Percentiles rank a stretch among this genome's conserved stretches.
Evolutionary conservation across 2,797 vertebrate genomes (phyloP).

Genomic region (Ctenochaetus hawaiiensis): DNA sequence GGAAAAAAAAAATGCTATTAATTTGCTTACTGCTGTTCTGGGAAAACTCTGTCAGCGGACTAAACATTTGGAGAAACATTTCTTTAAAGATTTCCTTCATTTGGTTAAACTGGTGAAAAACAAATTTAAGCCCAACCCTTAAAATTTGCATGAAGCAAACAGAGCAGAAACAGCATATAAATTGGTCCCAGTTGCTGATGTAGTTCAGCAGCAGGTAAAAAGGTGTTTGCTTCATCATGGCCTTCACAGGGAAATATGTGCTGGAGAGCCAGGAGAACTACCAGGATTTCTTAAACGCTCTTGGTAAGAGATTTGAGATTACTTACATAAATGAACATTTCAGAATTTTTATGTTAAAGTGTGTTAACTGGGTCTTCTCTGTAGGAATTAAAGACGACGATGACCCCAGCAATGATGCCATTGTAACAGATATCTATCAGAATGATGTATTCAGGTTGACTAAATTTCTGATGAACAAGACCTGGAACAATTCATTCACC

Average conservation of each 20-base stretch:
- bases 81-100: neutral
- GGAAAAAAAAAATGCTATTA: neutral
- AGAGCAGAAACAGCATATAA: neutral
- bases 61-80: neutral
- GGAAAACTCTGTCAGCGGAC: neutral
- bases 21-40: neutral
- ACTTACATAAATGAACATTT: neutral
- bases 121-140: neutral
- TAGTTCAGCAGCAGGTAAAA: neutral
- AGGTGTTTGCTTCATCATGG: neutral
- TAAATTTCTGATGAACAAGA: neutral
- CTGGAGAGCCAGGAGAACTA: slow-evolving; percentile 13
- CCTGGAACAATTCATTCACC: neutral
- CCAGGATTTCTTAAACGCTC: neutral
- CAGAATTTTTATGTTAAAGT: neutral
- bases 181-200: neutral
- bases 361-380: neutral
- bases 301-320: slow-evolving; percentile 2
- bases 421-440: slow-evolving; percentile 20
- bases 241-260: slow-evolving; percentile 16
- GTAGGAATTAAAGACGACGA: neutral
- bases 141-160: neutral
- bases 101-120: neutral
- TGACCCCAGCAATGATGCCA: no score
- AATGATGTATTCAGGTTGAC: neutral